Evolutionary conservation across 2,888 invertebrate genomes (phyloP).

Genomic region (Archips xylosteana): DNA sequence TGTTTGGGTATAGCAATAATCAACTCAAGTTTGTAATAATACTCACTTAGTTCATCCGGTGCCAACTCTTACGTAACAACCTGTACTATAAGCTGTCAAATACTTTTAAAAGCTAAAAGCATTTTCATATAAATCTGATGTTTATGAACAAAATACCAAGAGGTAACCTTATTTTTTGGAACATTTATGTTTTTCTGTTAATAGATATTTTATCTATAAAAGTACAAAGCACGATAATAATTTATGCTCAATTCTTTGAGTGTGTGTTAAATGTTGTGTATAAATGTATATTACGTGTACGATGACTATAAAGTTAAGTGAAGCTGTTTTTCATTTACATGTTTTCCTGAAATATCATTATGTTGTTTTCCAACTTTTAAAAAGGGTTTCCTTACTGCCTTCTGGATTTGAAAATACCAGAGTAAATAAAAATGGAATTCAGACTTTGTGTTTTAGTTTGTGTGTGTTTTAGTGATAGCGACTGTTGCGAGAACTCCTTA

Average conservation of each 20-base stretch:
- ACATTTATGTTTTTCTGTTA: slow-evolving; percentile 16
- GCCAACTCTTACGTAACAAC: background rate
- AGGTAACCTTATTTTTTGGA: slow-evolving; percentile 14
- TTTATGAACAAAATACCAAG: slow-evolving; percentile 1
- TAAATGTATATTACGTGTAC: slow-evolving; percentile 27
- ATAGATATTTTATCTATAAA: slow-evolving; percentile 22
- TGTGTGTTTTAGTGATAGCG: background rate
- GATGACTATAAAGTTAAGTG: slow-evolving; percentile 27
- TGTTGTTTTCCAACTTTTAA: slow-evolving; percentile 14
- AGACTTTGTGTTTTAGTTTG: slow-evolving; percentile 3
- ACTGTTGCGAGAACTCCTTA: too few species aligned
- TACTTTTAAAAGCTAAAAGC: background rate
- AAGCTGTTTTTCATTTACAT: slow-evolving; percentile 9
- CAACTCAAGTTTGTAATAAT: background rate
- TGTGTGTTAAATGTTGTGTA: slow-evolving; percentile 38
- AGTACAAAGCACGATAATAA: slow-evolving; percentile 41
- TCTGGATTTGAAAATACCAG: slow-evolving; percentile 16
- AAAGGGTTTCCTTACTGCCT: slow-evolving; percentile 27
- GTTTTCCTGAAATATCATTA: slow-evolving; percentile 18
- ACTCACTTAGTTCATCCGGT: background rate
- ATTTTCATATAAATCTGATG: background rate
- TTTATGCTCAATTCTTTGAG: slow-evolving; percentile 34
- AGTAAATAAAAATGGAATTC: slow-evolving; percentile 39
- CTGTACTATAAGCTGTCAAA: background rate
- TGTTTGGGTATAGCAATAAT: too few species aligned